These are phyloP conservation scores for Eurois occulta DNA, from an alignment of 2,888 invertebrate genomes.

Conservation along the genomic window DNA sequence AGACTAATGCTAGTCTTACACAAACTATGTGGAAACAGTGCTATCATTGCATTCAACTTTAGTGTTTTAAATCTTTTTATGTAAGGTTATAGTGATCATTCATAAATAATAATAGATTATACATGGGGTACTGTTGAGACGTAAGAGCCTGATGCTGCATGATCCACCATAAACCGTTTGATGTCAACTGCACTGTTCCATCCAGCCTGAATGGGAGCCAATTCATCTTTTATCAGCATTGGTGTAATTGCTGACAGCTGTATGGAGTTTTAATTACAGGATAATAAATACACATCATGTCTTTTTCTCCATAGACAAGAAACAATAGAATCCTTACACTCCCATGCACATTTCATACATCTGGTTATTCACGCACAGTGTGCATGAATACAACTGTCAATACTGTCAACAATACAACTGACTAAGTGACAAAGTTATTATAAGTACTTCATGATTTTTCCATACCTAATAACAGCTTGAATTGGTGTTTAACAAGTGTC, in stretches of 20 bases:
- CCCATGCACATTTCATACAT: background rate
- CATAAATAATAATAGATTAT: background rate
- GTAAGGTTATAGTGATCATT: background rate
- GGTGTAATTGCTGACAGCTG: background rate
- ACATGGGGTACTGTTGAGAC: background rate
- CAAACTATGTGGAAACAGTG: conserved; percentile 23
- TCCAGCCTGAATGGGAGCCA: background rate
- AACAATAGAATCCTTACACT: background rate
- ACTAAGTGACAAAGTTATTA: background rate
- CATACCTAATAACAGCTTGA: background rate
- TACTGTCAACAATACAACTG: too few species aligned
- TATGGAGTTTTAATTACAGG: background rate
- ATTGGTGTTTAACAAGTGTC: background rate
- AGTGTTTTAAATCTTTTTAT: conserved; percentile 2
- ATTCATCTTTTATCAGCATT: background rate
- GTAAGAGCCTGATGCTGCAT: background rate
- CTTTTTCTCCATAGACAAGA: background rate
- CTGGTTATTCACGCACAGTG: background rate
- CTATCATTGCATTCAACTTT: background rate
- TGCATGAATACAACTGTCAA: too few species aligned
- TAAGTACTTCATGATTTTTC: background rate
- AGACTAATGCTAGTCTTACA: conserved; percentile 6
- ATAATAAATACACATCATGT: background rate
- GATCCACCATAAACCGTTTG: background rate
- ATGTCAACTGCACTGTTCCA: background rate